These are phyloP conservation scores for Muraenolepis orangiensis DNA, from an alignment of 2,797 vertebrate genomes.

Conservation along the genomic window DNA sequence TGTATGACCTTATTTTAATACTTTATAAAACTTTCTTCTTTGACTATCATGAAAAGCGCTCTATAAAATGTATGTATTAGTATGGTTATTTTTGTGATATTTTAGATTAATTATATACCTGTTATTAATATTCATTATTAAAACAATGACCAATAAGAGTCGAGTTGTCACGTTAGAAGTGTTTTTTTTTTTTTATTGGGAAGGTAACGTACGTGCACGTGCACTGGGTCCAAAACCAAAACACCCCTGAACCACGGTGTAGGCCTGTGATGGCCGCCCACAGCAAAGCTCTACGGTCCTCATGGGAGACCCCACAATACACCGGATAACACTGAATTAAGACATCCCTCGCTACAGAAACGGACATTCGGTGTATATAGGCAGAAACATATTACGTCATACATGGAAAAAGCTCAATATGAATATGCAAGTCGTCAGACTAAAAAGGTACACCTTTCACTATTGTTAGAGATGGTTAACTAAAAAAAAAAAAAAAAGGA, in stretches of 20 bases:
- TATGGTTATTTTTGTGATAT: too few relatives aligned
- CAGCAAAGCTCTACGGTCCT: constrained; percentile 42
- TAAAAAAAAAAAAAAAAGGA: too few relatives aligned
- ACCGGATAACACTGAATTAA: constrained; percentile 11
- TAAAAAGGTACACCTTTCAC: constrained; percentile 38
- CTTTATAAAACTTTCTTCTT: too few relatives aligned
- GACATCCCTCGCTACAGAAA: constrained; percentile 10
- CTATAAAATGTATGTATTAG: too few relatives aligned
- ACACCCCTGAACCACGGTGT: constrained; percentile 49
- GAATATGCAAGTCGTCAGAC: constrained; percentile 30
- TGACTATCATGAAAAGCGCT: too few relatives aligned
- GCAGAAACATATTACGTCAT: neutral
- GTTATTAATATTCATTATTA: too few relatives aligned
- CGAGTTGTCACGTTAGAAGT: constrained; percentile 70
- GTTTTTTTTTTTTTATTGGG: constrained; percentile 81
- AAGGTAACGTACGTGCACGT: constrained; percentile 60
- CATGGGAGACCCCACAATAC: constrained; percentile 18
- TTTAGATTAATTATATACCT: too few relatives aligned
- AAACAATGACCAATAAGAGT: constrained; percentile 54
- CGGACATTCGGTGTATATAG: constrained; percentile 46
- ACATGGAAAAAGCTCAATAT: neutral
- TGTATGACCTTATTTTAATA: too few relatives aligned
- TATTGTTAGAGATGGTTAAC: neutral
- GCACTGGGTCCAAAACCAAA: constrained; percentile 54
- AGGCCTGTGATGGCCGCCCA: constrained; percentile 50